phyloP scores from a whole-genome alignment of 2,888 invertebrate species.

The Andrena camellia region DNA sequence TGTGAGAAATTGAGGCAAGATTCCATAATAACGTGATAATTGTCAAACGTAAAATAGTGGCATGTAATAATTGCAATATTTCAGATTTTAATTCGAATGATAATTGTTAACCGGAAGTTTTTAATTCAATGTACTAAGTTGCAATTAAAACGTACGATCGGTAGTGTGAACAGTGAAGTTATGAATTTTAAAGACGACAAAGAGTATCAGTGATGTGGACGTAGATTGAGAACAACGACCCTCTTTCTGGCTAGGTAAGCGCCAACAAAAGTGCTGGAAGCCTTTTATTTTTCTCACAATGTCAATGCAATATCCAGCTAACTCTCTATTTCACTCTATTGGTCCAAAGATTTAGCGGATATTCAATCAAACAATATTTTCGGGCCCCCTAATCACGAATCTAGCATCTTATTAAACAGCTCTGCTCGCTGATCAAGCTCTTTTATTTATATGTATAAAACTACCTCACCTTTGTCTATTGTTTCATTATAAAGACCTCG shows the following conservation, averaged over 20 bases:
- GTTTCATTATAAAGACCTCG: too few relatives aligned
- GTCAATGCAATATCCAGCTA: neutral
- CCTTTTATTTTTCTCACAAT: neutral
- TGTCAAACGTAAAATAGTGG: neutral
- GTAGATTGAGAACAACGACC: constrained; percentile 10
- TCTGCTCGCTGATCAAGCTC: too few relatives aligned
- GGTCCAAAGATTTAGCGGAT: neutral
- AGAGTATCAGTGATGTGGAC: constrained; percentile 8
- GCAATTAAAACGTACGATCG: neutral
- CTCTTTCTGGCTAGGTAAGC: constrained; percentile 16
- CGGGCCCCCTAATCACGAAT: too few relatives aligned
- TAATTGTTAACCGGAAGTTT: neutral
- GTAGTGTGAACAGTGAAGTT: neutral
- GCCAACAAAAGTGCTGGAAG: neutral
- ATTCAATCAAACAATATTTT: too few relatives aligned
- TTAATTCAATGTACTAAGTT: neutral
- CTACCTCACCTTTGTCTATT: too few relatives aligned
- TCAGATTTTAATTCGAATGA: neutral
- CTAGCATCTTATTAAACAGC: too few relatives aligned
- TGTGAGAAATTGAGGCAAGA: neutral
- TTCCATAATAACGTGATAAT: neutral
- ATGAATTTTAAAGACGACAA: neutral
- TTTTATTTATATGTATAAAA: too few relatives aligned
- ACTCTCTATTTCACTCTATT: neutral
- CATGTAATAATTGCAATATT: too few relatives aligned